These are phyloP conservation scores for Capitulum mitella DNA, from an alignment of 2,888 invertebrate genomes.

Conservation along the genomic window DNA sequence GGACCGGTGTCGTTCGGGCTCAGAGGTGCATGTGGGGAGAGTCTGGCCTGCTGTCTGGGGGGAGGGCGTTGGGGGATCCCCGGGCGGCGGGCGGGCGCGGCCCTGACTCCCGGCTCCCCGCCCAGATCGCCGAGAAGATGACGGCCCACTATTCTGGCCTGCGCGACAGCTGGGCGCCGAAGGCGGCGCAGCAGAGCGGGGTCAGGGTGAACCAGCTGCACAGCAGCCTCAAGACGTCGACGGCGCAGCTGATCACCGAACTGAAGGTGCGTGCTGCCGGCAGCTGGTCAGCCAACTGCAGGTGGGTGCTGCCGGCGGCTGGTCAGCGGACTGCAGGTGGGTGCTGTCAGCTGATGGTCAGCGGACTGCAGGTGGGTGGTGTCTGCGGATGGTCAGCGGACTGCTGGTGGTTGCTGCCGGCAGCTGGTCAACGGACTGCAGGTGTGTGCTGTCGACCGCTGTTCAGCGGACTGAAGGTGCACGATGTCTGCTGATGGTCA, in stretches of 20 bases:
- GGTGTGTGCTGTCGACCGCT: too few relatives aligned
- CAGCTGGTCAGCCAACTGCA: too few relatives aligned
- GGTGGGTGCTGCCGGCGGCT: too few relatives aligned
- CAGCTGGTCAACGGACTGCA: too few relatives aligned
- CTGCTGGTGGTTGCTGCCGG: too few relatives aligned
- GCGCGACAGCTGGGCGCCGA: slow-evolving; percentile 85
- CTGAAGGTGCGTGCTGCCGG: slow-evolving; percentile 66
- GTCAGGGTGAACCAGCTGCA: slow-evolving; percentile 92
- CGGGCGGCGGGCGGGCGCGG: neutral
- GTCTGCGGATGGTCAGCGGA: too few relatives aligned
- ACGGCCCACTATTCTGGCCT: slow-evolving; percentile 70
- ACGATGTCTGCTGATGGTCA: slow-evolving; percentile 33
- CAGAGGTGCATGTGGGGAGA: too few relatives aligned
- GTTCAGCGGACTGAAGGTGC: slow-evolving; percentile 40
- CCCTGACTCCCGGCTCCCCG: too few relatives aligned
- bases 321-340: too few relatives aligned
- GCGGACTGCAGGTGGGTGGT: slow-evolving; percentile 41
- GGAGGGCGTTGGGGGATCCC: neutral
- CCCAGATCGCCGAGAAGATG: slow-evolving; percentile 54
- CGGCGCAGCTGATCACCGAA: slow-evolving; percentile 73
- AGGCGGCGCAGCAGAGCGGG: slow-evolving; percentile 75
- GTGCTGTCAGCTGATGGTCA: too few relatives aligned
- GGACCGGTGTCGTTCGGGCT: neutral
- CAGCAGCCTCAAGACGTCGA: slow-evolving; percentile 80
- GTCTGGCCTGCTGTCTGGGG: too few relatives aligned